Evolutionary conservation across 2,113 vertebrate species (phyloP).

Genomic region (Sula dactylatra): DNA sequence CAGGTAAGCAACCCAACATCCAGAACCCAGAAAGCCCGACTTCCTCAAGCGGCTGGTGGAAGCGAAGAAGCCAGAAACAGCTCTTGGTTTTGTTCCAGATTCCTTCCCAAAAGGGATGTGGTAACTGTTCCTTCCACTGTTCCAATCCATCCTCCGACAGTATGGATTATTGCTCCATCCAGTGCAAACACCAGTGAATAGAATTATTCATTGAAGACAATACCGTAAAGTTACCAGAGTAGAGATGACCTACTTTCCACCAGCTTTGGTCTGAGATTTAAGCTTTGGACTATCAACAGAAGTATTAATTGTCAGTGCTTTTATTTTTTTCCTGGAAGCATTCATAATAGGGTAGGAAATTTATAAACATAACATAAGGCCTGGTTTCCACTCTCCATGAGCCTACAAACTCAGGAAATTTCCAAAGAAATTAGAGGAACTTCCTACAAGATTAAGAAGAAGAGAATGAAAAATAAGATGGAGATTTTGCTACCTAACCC

Average conservation of each 20-base stretch:
- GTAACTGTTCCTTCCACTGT: background rate
- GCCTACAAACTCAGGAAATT: background rate
- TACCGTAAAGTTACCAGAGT: background rate
- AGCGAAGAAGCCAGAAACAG: background rate
- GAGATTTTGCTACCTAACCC: background rate
- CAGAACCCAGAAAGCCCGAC: background rate
- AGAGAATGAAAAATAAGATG: background rate
- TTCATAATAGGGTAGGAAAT: background rate
- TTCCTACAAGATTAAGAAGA: background rate
- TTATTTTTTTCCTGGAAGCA: background rate
- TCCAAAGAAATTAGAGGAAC: background rate
- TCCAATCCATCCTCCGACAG: background rate
- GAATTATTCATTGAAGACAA: background rate
- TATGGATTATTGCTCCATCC: background rate
- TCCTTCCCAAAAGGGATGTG: background rate
- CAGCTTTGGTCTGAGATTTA: background rate
- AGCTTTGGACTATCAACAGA: background rate
- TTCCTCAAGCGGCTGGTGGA: background rate
- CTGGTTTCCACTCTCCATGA: background rate
- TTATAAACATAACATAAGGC: background rate
- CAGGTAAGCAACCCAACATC: background rate
- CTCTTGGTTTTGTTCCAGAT: background rate
- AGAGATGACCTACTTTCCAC: background rate
- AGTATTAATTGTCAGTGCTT: background rate
- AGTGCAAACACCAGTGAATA: background rate